phyloP scores from a whole-genome alignment of 2,797 vertebrate genomes.

The Alosa sapidissima region DNA sequence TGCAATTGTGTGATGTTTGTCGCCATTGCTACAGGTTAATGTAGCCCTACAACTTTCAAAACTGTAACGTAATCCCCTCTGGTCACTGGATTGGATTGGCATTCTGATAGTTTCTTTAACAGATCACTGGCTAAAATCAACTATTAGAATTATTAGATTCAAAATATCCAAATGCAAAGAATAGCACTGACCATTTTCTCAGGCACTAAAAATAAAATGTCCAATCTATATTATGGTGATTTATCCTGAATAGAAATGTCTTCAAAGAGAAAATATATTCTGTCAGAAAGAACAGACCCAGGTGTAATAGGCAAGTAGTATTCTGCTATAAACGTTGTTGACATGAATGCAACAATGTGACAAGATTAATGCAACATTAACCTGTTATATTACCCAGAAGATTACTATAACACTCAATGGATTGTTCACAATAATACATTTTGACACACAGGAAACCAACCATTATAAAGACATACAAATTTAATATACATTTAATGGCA shows the following conservation, averaged over 20 bases:
- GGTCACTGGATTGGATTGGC: no score
- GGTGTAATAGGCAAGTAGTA: neutral
- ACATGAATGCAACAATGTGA: no score
- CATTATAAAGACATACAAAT: neutral
- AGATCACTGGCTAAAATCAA: neutral
- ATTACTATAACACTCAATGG: neutral
- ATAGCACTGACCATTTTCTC: neutral
- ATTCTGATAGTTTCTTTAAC: neutral
- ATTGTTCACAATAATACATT: conserved; percentile 8
- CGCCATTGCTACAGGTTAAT: no score
- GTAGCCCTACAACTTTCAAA: no score
- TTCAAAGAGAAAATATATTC: neutral
- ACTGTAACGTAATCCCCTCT: no score
- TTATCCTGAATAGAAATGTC: neutral
- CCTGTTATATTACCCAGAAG: neutral
- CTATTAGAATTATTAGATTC: neutral
- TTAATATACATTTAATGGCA: conserved; percentile 3
- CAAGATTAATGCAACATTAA: neutral
- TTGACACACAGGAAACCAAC: neutral
- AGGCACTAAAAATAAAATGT: neutral
- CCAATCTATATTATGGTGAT: no score
- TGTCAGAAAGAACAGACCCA: neutral
- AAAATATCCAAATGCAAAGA: neutral
- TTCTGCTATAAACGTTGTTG: neutral
- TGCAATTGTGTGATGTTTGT: no score